Percentiles rank a stretch among this genome's conserved stretches.
Evolutionary conservation across 2,888 invertebrate genomes (phyloP).

Genomic region (Campoplex nolae): DNA sequence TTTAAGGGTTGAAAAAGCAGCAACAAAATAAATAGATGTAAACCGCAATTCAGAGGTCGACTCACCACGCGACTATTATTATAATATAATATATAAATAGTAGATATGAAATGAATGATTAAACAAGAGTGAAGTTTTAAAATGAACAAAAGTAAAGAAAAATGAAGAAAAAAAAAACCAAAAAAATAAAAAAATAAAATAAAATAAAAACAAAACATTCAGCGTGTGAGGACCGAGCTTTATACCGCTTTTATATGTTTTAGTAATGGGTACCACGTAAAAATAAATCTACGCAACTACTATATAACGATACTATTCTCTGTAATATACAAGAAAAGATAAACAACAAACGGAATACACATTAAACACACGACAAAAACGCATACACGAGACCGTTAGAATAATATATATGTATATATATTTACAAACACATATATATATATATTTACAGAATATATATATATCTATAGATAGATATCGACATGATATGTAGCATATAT

Average conservation of each 20-base stretch:
- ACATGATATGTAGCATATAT: constrained; percentile 57
- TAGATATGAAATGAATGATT: constrained; percentile 49
- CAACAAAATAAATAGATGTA: constrained; percentile 54
- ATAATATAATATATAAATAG: constrained; percentile 43
- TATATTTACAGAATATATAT: constrained; percentile 68
- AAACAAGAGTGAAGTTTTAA: constrained; percentile 47
- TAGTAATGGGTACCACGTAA: constrained; percentile 80
- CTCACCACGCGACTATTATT: constrained; percentile 72
- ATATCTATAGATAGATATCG: constrained; percentile 70
- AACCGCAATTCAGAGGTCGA: constrained; percentile 62
- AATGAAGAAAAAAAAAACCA: no score
- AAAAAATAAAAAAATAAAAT: no score
- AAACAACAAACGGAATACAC: constrained; percentile 71
- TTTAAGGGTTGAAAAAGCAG: neutral
- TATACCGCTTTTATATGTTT: constrained; percentile 84
- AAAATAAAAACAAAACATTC: constrained; percentile 54
- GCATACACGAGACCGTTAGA: constrained; percentile 70
- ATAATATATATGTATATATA: constrained; percentile 77
- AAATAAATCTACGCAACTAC: constrained; percentile 71
- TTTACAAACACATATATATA: constrained; percentile 70
- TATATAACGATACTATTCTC: constrained; percentile 69
- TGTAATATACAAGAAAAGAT: constrained; percentile 62
- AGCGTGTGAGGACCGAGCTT: constrained; percentile 83
- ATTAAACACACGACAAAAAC: constrained; percentile 77
- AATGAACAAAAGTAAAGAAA: neutral